Conservation (phyloP, 2,113 vertebrate species). For the Pygoscelis antarcticus region DNA sequence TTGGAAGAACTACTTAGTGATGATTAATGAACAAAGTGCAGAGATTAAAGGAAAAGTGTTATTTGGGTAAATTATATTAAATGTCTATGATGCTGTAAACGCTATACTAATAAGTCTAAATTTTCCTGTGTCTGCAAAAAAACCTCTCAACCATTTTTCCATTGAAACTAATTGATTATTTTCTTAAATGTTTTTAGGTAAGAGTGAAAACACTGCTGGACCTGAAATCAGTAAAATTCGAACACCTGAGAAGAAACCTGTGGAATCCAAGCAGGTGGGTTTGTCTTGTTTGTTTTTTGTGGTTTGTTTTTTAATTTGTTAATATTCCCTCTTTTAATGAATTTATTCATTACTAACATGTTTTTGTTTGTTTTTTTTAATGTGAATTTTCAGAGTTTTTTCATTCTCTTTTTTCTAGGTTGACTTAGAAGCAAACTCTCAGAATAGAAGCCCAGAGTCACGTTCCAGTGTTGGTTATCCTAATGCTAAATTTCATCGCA, state of each 20-base stretch:
- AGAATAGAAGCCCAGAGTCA: slow-evolving; percentile 88
- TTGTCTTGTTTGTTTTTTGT: background rate
- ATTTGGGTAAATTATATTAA: background rate
- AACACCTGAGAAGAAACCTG: slow-evolving; percentile 90
- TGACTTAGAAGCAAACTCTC: slow-evolving; percentile 84
- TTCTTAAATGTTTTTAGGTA: slow-evolving; percentile 79
- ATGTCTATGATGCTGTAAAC: background rate
- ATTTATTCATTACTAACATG: background rate
- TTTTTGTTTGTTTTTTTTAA: background rate
- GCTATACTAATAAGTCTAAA: background rate
- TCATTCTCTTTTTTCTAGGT: slow-evolving; percentile 71
- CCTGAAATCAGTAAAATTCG: slow-evolving; percentile 88
- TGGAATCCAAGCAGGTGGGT: slow-evolving; percentile 85
- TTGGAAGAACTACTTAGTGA: background rate
- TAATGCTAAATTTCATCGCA: slow-evolving; percentile 87
- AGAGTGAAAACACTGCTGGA: slow-evolving; percentile 86
- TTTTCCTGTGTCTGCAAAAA: background rate
- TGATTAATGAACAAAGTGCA: background rate
- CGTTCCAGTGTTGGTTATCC: slow-evolving; percentile 82
- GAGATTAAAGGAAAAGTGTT: background rate
- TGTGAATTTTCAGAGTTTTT: background rate
- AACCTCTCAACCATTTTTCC: background rate
- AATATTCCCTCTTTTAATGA: background rate
- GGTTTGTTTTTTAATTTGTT: background rate
- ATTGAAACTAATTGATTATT: background rate